Evolutionary conservation across 1,140 invertebrate genomes (phyloP).

Genomic region (Zaprionus ornatus): DNA sequence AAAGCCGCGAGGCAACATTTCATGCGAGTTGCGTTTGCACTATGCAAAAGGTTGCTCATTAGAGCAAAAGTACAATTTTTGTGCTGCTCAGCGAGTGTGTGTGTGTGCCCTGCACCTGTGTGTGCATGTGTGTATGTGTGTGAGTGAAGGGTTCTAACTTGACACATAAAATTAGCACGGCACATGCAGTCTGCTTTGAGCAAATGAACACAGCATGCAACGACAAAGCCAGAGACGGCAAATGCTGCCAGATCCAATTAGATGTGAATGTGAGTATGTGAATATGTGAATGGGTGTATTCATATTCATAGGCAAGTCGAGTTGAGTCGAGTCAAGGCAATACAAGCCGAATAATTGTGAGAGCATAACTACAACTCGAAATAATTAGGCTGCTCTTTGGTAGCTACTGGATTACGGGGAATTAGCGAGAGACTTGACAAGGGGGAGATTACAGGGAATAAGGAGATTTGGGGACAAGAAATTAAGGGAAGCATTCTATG

Average conservation of each 20-base stretch:
- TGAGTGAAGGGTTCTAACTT: constrained; percentile 32
- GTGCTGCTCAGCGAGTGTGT: constrained; percentile 12
- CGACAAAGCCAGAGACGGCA: constrained; percentile 24
- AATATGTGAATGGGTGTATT: not conserved
- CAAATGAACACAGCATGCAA: constrained; percentile 31
- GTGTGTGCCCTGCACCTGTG: constrained; percentile 8
- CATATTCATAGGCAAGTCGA: not conserved
- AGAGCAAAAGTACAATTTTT: constrained; percentile 49
- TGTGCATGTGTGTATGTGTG: constrained; percentile 1
- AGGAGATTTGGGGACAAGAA: not conserved
- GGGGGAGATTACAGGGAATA: no score
- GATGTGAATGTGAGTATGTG: constrained; percentile 4
- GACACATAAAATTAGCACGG: constrained; percentile 53
- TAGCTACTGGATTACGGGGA: not conserved
- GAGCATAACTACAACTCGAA: not conserved
- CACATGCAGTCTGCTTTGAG: constrained; percentile 27
- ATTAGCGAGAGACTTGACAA: not conserved
- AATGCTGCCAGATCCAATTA: constrained; percentile 47
- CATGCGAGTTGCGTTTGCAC: constrained; percentile 9
- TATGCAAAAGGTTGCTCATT: constrained; percentile 49
- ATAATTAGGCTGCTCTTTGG: not conserved
- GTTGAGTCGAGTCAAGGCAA: not conserved
- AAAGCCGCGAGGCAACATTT: constrained; percentile 8
- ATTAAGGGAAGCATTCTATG: not conserved
- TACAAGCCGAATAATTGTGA: not conserved